Percentiles rank a stretch among this genome's conserved stretches.
These are phyloP conservation scores for Tetropium fuscum DNA, from an alignment of 2,888 invertebrate genomes.

Conservation along the genomic window DNA sequence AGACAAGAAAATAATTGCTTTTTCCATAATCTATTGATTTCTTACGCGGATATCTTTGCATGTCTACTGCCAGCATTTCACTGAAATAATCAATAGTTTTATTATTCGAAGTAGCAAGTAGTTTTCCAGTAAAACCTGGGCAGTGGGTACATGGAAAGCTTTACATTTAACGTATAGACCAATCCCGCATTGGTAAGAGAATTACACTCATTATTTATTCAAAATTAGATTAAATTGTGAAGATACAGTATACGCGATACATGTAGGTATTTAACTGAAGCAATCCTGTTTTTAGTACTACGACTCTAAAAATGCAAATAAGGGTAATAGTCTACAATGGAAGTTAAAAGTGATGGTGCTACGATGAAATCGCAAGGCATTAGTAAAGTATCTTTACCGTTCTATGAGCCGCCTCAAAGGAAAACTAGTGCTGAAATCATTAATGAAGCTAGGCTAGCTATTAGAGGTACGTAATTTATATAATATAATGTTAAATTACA, in stretches of 20 bases:
- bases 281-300: not conserved
- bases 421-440: conserved; percentile 87
- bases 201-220: conserved; percentile 4
- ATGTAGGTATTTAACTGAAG: not conserved
- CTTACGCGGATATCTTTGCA: conserved; percentile 44
- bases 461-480: conserved; percentile 55
- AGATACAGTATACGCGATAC: not conserved
- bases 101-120: conserved; percentile 37
- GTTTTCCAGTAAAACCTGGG: conserved; percentile 11
- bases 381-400: conserved; percentile 65
- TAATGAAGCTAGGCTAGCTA: conserved; percentile 79
- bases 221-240: conserved; percentile 7
- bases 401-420: conserved; percentile 72
- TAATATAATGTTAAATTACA: not conserved
- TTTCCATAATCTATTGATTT: conserved; percentile 37
- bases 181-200: conserved; percentile 14
- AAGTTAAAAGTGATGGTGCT: conserved; percentile 40
- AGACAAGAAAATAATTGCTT: conserved; percentile 30
- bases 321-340: conserved; percentile 35
- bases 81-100: conserved; percentile 59
- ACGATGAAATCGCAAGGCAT: conserved; percentile 46
- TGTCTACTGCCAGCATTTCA: conserved; percentile 51
- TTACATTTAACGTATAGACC: not conserved
- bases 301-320: conserved; percentile 9
- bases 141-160: conserved; percentile 14